Conservation (phyloP, 2,797 vertebrate genomes). For the Smutsia gigantea region DNA sequence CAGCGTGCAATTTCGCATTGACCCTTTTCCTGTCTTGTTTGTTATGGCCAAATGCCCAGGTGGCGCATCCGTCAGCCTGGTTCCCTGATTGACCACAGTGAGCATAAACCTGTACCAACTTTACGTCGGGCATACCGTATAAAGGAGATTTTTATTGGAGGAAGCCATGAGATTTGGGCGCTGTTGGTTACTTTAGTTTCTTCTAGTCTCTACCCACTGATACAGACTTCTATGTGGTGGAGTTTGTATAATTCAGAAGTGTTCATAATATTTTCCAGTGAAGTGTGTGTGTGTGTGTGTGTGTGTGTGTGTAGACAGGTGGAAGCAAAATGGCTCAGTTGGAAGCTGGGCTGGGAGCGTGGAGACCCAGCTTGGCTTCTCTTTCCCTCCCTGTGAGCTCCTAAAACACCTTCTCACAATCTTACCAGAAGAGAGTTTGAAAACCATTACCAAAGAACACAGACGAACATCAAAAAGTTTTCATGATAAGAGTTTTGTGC, state of each 20-base stretch:
- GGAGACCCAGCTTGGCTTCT: neutral
- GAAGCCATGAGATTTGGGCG: neutral
- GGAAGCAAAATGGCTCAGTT: neutral
- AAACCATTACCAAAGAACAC: neutral
- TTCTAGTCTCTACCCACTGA: neutral
- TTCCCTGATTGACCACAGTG: neutral
- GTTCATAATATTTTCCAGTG: neutral
- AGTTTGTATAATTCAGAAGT: conserved; percentile 1
- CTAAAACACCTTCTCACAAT: neutral
- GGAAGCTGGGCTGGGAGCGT: neutral
- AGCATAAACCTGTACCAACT: neutral
- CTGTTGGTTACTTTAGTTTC: neutral
- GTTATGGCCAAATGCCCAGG: neutral
- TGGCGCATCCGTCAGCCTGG: neutral
- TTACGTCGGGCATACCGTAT: neutral
- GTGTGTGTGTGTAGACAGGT: neutral
- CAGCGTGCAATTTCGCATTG: neutral
- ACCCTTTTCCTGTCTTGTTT: neutral
- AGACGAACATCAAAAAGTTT: conserved; percentile 15
- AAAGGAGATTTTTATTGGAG: neutral
- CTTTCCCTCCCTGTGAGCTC: neutral
- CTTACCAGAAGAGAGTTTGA: neutral
- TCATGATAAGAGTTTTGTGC: conserved; percentile 27
- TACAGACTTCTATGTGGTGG: neutral
- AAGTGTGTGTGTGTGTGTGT: neutral